Base-by-base conservation (phyloP, 2,888 invertebrate species). In the Phasia obesa region DNA sequence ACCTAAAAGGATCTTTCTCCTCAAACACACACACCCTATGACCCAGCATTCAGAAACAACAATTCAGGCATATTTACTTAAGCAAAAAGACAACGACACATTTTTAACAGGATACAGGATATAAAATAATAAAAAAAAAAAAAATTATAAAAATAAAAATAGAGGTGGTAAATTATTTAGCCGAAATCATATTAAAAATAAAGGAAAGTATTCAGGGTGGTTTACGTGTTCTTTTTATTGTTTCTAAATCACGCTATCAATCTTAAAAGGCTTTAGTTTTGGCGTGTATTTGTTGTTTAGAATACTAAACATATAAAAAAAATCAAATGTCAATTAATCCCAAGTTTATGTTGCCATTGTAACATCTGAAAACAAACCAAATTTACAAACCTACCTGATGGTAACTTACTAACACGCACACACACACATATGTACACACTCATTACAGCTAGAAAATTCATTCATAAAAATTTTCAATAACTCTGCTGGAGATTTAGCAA, bases 241-340 rank as follows among this genome's bases (percentile, higher is more conserved):
- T 65, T 70, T 57, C 51, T 21, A 71, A 81, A 81, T 71, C 83
- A 47, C 44, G 70, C 69, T 53, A 83, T 83, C 82, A 83, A 83
- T 83, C 78, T 83, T 83, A 27, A 73, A 71, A 64, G 59, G 71
- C 51, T 81, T 81, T 76, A 64, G 23, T 31, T 31, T 35, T 60
- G 51, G 49, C 57, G 42, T 77, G 31, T 53, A n/a, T 25, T 21
- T 69, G n/a, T 38, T 76, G 35, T 53, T 42, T 25, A 62, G 38
- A 42, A n/a, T 42, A n/a, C n/a, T n/a, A n/a, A n/a, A n/a, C n/a
- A 70, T 57, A 74, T 62, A 69, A 81, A 79, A 69, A 81, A 79
- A 83, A 83, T 83, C 83, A 71, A 83, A 83, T 83, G 75, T 75
- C 79, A 83, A 83, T 83, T 83, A 83, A 83, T 83, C 83, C 83